phyloP scores from a whole-genome alignment of 2,113 vertebrate species.

The Telmatochromis sp. region DNA sequence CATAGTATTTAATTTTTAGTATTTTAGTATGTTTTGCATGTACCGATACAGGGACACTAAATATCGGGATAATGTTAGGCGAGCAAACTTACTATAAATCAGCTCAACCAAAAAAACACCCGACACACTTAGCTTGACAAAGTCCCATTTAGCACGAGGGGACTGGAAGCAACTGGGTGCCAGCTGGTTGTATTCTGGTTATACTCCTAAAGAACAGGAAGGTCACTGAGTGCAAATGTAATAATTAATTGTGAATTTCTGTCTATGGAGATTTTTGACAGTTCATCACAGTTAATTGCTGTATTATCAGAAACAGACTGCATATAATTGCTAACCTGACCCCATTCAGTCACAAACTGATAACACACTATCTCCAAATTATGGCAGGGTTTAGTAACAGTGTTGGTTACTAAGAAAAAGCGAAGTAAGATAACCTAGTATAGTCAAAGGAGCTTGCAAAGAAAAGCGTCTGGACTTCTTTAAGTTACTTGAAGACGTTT shows the following conservation, averaged over 20 bases:
- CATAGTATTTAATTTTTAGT: not conserved
- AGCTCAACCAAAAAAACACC: not conserved
- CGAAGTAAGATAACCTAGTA: accelerated
- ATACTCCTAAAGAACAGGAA: not conserved
- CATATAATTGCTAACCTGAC: not conserved
- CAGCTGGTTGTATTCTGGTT: not conserved
- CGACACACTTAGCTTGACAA: not conserved
- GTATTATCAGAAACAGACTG: not conserved
- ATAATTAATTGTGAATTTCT: not conserved
- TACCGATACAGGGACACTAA: not conserved
- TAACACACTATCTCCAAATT: not conserved
- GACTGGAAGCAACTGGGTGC: not conserved
- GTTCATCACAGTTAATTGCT: not conserved
- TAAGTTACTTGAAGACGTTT: too few species aligned
- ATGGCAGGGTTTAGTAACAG: not conserved
- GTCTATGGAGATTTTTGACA: not conserved
- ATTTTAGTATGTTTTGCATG: not conserved
- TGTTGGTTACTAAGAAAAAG: not conserved
- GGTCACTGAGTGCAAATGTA: not conserved
- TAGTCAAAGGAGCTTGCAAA: too few species aligned
- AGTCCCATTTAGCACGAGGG: not conserved
- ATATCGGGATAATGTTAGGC: not conserved
- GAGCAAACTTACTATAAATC: not conserved
- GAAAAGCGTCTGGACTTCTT: too few species aligned
- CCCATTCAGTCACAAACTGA: not conserved